phyloP scores from a whole-genome alignment of 2,888 invertebrate genomes.

The Deilephila porcellus region DNA sequence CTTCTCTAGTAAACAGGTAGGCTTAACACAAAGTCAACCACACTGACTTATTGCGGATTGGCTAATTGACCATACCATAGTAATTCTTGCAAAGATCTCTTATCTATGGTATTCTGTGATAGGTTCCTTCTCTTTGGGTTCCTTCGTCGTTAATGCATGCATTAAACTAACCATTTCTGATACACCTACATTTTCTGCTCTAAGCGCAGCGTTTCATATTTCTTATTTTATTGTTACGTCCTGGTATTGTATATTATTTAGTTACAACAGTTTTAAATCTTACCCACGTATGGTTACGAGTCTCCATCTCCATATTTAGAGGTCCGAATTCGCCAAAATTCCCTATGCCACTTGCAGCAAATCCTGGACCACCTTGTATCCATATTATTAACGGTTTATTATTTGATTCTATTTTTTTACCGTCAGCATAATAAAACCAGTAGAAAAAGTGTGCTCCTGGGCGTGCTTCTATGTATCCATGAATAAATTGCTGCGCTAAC shows the following conservation, averaged over 20 bases:
- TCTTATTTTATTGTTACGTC: no score
- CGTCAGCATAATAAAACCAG: slow-evolving; percentile 93
- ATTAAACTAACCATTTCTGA: no score
- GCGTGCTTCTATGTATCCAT: slow-evolving; percentile 90
- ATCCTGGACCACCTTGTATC: slow-evolving; percentile 95
- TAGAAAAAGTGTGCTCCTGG: slow-evolving; percentile 92
- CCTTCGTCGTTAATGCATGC: no score
- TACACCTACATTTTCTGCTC: no score
- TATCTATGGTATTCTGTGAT: no score
- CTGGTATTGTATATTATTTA: neutral
- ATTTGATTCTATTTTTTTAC: slow-evolving; percentile 81
- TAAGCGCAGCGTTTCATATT: no score
- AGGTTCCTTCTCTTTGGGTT: no score
- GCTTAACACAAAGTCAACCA: no score
- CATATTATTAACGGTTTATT: slow-evolving; percentile 91
- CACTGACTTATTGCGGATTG: no score
- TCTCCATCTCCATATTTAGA: slow-evolving; percentile 86
- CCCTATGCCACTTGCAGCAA: slow-evolving; percentile 92
- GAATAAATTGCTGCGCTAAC: slow-evolving; percentile 64
- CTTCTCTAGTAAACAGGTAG: no score
- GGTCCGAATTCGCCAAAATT: slow-evolving; percentile 95
- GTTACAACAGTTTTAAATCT: slow-evolving; percentile 35
- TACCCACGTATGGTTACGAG: slow-evolving; percentile 91
- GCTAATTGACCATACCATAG: no score
- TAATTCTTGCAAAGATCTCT: no score